Evolutionary conservation across 2,888 invertebrate genomes (phyloP), one percentile per base, ranked within the genome.

Genomic region (Xanthia icteritia): DNA sequence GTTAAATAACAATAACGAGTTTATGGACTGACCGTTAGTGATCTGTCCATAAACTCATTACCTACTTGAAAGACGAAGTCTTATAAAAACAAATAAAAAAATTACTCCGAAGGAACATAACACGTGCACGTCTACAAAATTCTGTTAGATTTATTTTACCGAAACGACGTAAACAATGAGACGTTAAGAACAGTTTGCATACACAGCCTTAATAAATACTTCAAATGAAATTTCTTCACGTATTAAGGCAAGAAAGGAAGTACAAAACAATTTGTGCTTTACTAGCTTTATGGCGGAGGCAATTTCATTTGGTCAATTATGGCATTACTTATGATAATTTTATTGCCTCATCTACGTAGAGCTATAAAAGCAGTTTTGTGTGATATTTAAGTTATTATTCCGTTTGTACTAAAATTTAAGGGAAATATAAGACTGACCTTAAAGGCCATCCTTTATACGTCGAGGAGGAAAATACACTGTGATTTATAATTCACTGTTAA

Each of bases 261-360:
- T 70, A 79, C 48, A 54, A 63, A 81, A 86, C 69, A 84, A 86
- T 79, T 84, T 74, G 51, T 78, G 70, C 68, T 77, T 73, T 64
- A 77, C 61, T 82, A 77, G 73, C 79, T 76, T 86, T 76, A 76
- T 66, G 42, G 63, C 60, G 36, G 64, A 66, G 78, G 78, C 68
- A 86, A 86, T 86, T 83, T 83, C 65, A 81, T 83, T 85, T 74
- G 23, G 63, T 63, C 81, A 81, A 86, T 81, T 81, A 77, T 81
- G 27, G 60, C 58, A 78, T 81, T 74, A 67, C 76, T 85, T 78
- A 78, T 81, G 66, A 77, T 86, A 85, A 78, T 86, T 78, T 81
- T 73, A 85, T 81, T 69, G 72, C 80, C 60, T 76, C 63, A 27
- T 69, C 63, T 63, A 27, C 36, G 58, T 17, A 63, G 51, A 54